These are phyloP conservation scores for Phengaris alcon DNA, from an alignment of 2,888 invertebrate genomes.

Conservation along the genomic window DNA sequence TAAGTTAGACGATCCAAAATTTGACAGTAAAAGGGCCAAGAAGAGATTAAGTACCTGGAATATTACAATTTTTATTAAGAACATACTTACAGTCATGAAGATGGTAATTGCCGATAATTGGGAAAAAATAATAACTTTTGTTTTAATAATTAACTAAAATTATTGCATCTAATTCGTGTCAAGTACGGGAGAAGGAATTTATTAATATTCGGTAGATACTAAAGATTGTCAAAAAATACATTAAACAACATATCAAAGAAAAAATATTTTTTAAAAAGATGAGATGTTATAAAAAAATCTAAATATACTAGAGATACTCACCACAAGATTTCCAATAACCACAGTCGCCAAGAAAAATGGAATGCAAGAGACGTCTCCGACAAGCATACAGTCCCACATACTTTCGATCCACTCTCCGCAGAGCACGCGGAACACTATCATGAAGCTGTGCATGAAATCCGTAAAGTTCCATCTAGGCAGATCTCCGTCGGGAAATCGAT, in stretches of 20 bases:
- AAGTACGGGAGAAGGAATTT: too few species aligned
- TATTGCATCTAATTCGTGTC: too few species aligned
- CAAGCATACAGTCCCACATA: conserved; percentile 99
- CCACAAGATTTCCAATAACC: conserved; percentile 99
- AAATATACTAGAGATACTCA: conserved; percentile 81
- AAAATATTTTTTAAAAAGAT: background rate
- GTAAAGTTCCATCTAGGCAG: conserved; percentile 98
- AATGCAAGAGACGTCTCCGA: conserved; percentile 95
- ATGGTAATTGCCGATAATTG: background rate
- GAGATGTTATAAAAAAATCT: too few species aligned
- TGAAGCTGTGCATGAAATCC: conserved; percentile 99
- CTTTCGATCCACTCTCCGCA: conserved; percentile 99
- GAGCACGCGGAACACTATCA: conserved; percentile 98
- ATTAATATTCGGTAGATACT: too few species aligned
- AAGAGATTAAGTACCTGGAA: conserved; percentile 97
- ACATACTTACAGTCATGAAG: too few species aligned
- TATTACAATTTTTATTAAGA: conserved; percentile 8
- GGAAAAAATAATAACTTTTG: too few species aligned
- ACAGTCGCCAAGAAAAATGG: conserved; percentile 99
- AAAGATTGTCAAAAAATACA: too few species aligned
- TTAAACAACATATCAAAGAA: too few species aligned
- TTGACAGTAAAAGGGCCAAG: conserved; percentile 99
- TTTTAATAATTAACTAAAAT: too few species aligned
- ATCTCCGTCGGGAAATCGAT: conserved; percentile 89
- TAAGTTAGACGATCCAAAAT: conserved; percentile 97